phyloP scores from a whole-genome alignment of 2,113 vertebrate species.

The Xenopus borealis region DNA sequence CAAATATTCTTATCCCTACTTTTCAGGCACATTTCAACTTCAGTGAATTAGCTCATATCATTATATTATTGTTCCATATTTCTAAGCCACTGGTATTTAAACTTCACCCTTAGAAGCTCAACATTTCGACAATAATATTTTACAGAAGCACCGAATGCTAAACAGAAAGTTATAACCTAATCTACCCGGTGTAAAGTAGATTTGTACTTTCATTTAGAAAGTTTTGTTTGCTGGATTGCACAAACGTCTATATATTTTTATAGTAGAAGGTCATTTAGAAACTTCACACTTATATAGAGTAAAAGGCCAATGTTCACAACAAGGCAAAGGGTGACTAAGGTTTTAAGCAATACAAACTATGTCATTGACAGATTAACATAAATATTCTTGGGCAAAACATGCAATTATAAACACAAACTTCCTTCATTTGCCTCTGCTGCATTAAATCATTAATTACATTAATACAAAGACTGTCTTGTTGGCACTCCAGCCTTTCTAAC shows the following conservation, averaged over 20 bases:
- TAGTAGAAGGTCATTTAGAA: not conserved
- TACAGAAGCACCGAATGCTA: too few relatives aligned
- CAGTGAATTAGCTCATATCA: too few relatives aligned
- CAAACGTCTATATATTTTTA: not conserved
- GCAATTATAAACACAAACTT: slow-evolving; percentile 62
- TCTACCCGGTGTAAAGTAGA: too few relatives aligned
- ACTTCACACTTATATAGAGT: not conserved
- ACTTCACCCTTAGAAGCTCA: too few relatives aligned
- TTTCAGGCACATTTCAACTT: too few relatives aligned
- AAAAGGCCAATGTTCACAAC: not conserved
- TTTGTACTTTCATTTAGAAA: not conserved
- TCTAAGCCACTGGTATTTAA: too few relatives aligned
- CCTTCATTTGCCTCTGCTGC: slow-evolving; percentile 56
- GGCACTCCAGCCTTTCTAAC: slow-evolving; percentile 51
- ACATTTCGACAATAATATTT: too few relatives aligned
- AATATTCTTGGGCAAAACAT: slow-evolving; percentile 52
- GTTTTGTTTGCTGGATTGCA: not conserved
- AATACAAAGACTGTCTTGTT: slow-evolving; percentile 74
- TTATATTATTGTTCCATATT: too few relatives aligned
- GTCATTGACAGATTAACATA: slow-evolving; percentile 46
- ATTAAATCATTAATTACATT: slow-evolving; percentile 69
- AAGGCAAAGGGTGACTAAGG: not conserved
- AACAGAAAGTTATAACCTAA: too few relatives aligned
- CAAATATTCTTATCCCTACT: too few relatives aligned
- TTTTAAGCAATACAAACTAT: not conserved